Conservation (phyloP, 1,140 invertebrate genomes). For the Metaphire vulgaris region DNA sequence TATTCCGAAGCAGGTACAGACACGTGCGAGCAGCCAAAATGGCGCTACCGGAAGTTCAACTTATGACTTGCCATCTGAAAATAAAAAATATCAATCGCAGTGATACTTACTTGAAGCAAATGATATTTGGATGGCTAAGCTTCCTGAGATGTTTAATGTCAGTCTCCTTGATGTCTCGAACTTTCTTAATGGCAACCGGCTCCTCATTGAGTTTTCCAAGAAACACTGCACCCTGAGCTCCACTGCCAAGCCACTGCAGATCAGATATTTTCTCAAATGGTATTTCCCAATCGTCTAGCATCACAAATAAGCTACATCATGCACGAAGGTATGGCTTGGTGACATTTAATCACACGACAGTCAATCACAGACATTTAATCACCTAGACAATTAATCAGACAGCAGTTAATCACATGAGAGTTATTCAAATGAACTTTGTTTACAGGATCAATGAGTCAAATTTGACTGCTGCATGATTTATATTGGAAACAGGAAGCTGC, state of each 20-base stretch:
- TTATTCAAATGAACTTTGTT: background rate
- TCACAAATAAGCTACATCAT: background rate
- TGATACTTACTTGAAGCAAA: conserved; percentile 76
- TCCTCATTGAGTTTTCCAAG: conserved; percentile 66
- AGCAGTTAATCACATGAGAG: background rate
- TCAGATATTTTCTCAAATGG: conserved; percentile 86
- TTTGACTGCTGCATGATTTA: background rate
- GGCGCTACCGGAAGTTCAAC: no score
- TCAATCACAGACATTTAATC: no score
- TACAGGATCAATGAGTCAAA: background rate
- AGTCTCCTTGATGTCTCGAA: conserved; percentile 78
- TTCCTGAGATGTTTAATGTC: conserved; percentile 89
- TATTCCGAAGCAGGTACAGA: no score
- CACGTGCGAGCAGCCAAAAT: no score
- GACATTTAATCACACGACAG: no score
- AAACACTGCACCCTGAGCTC: conserved; percentile 93
- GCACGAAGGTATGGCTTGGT: background rate
- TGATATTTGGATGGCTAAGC: conserved; percentile 92
- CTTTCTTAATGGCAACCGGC: conserved; percentile 87
- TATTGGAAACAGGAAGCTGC: no score
- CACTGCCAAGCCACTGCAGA: conserved; percentile 85
- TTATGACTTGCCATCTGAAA: no score
- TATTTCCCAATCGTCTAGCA: conserved; percentile 72
- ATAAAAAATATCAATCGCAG: no score
- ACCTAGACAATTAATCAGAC: background rate